Conservation (phyloP, 2,797 vertebrate species). For the Hipposideros larvatus region DNA sequence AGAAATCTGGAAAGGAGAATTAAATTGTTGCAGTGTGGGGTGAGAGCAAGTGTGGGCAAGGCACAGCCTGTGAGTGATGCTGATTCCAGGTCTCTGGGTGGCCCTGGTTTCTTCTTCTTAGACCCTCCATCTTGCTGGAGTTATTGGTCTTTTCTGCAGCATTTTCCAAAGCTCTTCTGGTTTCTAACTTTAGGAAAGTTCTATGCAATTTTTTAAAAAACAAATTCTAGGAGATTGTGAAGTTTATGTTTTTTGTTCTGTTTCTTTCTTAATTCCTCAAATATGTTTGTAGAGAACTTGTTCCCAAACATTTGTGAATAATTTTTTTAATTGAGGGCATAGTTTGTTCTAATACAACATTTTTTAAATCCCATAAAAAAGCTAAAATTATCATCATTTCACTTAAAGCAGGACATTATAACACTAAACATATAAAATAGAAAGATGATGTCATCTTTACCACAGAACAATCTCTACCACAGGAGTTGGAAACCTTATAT, state of each 20-base stretch:
- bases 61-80: background rate
- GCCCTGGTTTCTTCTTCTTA: rapidly evolving
- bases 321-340: background rate
- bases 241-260: conserved; percentile 27
- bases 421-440: background rate
- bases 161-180: background rate
- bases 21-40: rapidly evolving
- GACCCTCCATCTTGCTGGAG: background rate
- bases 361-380: background rate
- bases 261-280: conserved; percentile 35
- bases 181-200: background rate
- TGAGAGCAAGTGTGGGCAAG: background rate
- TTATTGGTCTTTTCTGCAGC: background rate
- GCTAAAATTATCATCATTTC: background rate
- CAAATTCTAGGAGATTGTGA: background rate
- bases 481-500: background rate
- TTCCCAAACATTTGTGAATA: conserved; percentile 45
- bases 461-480: too few relatives aligned
- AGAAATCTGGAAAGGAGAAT: background rate
- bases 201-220: background rate
- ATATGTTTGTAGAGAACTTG: conserved; percentile 39
- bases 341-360: background rate
- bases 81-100: background rate
- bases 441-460: background rate
- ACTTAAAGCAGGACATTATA: background rate